These are phyloP conservation scores for Spodoptera frugiperda DNA, from an alignment of 1,140 invertebrate genomes.

Conservation along the genomic window DNA sequence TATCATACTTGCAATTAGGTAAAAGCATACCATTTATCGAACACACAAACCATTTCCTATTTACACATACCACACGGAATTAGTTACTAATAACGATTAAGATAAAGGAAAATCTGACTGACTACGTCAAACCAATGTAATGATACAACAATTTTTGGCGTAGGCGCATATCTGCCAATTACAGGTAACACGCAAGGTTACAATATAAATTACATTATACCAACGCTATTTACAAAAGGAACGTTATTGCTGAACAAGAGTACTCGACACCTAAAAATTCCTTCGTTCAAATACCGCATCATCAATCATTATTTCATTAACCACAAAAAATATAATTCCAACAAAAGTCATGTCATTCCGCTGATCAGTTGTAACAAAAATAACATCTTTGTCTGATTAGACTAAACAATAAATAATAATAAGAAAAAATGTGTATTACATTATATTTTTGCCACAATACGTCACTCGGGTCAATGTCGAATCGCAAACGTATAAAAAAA, in stretches of 20 bases:
- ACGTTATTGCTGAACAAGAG: background rate
- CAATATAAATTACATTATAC: slow-evolving; percentile 6
- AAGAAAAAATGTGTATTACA: no score
- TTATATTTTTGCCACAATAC: background rate
- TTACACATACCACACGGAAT: no score
- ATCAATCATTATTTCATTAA: slow-evolving; percentile 41
- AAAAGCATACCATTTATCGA: no score
- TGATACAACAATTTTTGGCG: background rate
- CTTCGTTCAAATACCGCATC: slow-evolving; percentile 7
- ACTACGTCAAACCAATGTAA: no score
- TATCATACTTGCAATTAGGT: no score
- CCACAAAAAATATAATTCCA: slow-evolving; percentile 5
- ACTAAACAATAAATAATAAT: background rate
- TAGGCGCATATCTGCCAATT: background rate
- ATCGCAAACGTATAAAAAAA: background rate
- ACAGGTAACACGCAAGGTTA: slow-evolving; percentile 6
- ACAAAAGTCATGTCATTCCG: slow-evolving; percentile 32
- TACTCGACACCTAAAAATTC: background rate
- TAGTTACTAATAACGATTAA: no score
- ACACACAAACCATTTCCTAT: no score
- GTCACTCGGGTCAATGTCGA: slow-evolving; percentile 21
- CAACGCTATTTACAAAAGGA: slow-evolving; percentile 1
- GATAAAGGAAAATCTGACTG: no score
- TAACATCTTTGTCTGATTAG: slow-evolving; percentile 4
- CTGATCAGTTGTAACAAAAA: background rate